phyloP scores from a whole-genome alignment of 2,888 invertebrate genomes.

The Metallyticus violacea region DNA sequence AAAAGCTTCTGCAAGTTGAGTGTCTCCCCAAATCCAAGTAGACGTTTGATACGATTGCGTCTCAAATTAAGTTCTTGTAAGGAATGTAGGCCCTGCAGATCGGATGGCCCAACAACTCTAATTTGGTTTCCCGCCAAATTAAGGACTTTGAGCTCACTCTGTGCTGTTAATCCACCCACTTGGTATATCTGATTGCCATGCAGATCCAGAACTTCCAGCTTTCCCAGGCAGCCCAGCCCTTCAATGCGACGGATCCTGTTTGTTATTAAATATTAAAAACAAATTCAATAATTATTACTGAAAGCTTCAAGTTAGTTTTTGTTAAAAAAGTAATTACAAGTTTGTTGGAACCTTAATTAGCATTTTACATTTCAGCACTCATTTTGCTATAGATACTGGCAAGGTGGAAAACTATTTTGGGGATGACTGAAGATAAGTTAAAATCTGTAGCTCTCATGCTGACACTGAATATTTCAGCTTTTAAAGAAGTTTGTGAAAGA shows the following conservation, averaged over 20 bases:
- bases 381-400: no score
- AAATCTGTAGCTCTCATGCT: no score
- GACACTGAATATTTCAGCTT: no score
- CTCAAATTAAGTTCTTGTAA: conserved; percentile 86
- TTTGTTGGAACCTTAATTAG: no score
- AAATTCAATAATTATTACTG: no score
- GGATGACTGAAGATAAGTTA: no score
- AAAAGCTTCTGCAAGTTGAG: conserved; percentile 74
- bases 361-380: no score
- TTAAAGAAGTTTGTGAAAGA: no score
- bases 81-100: conserved; percentile 73
- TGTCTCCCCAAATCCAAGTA: conserved; percentile 76
- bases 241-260: conserved; percentile 74
- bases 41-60: conserved; percentile 75
- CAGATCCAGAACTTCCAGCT: conserved; percentile 86
- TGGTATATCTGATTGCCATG: conserved; percentile 87
- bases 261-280: background rate
- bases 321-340: no score
- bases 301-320: no score
- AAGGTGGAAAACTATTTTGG: no score
- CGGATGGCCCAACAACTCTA: conserved; percentile 68
- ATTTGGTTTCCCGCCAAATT: conserved; percentile 93
- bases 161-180: conserved; percentile 65
- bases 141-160: conserved; percentile 79
- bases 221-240: conserved; percentile 65